Conservation (phyloP, 2,888 invertebrate genomes). For the Erannis defoliaria region DNA sequence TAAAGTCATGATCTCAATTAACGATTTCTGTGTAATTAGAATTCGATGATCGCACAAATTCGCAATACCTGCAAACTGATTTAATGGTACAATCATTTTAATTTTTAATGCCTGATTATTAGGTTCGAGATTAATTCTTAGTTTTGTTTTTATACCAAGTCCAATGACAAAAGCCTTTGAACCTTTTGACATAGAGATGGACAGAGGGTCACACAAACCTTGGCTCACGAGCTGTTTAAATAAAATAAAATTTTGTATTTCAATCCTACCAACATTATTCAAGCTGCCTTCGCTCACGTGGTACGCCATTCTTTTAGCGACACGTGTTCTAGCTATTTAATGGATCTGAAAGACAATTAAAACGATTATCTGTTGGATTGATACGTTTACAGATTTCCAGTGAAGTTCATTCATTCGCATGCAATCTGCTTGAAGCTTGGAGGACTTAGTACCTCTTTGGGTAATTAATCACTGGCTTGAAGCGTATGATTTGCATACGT, state of each 20-base stretch:
- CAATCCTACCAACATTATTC: not conserved
- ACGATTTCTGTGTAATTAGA: slow-evolving; percentile 6
- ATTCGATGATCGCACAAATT: slow-evolving; percentile 7
- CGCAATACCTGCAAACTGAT: slow-evolving; percentile 21
- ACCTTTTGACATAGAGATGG: slow-evolving; percentile 4
- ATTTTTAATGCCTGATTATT: slow-evolving; percentile 26
- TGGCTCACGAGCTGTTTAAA: not conserved
- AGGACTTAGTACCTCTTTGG: too few species aligned
- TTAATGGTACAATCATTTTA: slow-evolving; percentile 27
- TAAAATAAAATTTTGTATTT: not conserved
- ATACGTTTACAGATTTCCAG: slow-evolving; percentile 11
- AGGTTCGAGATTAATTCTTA: slow-evolving; percentile 17
- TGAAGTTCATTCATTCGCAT: slow-evolving; percentile 17
- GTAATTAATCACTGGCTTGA: too few species aligned
- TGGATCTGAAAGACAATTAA: slow-evolving; percentile 23
- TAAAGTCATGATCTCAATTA: slow-evolving; percentile 6
- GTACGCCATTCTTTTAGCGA: slow-evolving; percentile 1
- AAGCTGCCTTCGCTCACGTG: slow-evolving; percentile 16
- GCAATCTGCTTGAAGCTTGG: not conserved
- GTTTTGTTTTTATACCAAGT: slow-evolving; percentile 18
- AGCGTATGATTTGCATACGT: slow-evolving; percentile 1
- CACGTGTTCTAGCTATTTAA: slow-evolving; percentile 26
- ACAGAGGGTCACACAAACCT: not conserved
- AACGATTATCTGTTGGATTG: slow-evolving; percentile 13
- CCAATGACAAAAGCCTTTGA: slow-evolving; percentile 21